Conservation (phyloP, 2,888 invertebrate species). For the Doris montereyensis region DNA sequence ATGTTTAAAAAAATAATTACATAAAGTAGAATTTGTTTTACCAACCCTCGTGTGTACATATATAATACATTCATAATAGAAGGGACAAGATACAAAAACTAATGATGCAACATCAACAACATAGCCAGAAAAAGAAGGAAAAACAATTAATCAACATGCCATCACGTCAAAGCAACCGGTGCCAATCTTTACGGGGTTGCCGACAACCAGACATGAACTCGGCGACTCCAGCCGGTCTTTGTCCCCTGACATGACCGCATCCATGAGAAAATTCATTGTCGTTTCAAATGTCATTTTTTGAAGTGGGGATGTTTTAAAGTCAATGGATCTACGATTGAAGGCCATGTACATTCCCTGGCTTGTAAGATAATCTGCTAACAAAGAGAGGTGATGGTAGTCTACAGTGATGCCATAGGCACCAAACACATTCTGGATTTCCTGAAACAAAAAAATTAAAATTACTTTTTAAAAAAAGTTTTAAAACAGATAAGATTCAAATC, state of each 20-base stretch:
- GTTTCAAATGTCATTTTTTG: slow-evolving; percentile 99
- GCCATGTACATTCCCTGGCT: slow-evolving; percentile 91
- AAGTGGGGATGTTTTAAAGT: slow-evolving; percentile 87
- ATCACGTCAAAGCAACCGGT: slow-evolving; percentile 85
- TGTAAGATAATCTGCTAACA: slow-evolving; percentile 99
- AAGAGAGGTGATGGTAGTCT: slow-evolving; percentile 90
- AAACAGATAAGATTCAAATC: too few species aligned
- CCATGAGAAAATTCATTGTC: slow-evolving; percentile 86
- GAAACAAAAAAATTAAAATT: too few species aligned
- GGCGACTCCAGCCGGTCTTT: slow-evolving; percentile 86
- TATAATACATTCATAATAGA: too few species aligned
- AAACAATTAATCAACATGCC: too few species aligned
- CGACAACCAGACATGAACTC: slow-evolving; percentile 89
- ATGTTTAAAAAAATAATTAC: too few species aligned
- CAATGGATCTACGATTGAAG: slow-evolving; percentile 92
- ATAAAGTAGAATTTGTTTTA: too few species aligned
- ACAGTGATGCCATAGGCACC: slow-evolving; percentile 97
- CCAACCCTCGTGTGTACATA: too few species aligned
- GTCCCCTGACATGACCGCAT: slow-evolving; percentile 81
- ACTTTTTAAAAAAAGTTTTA: too few species aligned
- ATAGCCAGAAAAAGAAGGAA: too few species aligned
- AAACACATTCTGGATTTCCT: slow-evolving; percentile 96
- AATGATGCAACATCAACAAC: too few species aligned
- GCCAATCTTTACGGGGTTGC: slow-evolving; percentile 84
- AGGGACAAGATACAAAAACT: too few species aligned